phyloP scores from a whole-genome alignment of 2,113 vertebrate species.

The Leptodactylus fuscus region DNA sequence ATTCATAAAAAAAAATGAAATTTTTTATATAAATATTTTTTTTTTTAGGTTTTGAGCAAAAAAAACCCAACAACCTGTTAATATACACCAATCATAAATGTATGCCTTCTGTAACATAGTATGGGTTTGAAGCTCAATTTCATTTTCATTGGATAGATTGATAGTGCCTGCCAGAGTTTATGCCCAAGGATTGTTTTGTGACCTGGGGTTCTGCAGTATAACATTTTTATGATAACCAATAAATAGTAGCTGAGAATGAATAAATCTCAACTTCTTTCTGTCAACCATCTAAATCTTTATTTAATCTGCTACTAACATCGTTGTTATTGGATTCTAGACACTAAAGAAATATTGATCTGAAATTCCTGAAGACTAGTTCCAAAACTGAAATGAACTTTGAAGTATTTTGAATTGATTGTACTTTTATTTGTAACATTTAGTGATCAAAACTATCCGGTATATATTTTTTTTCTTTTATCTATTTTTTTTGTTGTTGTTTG shows the following conservation, averaged over 20 bases:
- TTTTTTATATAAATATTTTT: background rate
- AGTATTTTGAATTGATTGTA: background rate
- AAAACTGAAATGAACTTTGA: background rate
- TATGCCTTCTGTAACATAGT: slow-evolving; percentile 4
- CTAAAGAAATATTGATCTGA: slow-evolving; percentile 22
- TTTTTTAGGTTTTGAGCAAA: too few relatives aligned
- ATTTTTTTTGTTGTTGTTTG: too few relatives aligned
- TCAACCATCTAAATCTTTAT: slow-evolving; percentile 23
- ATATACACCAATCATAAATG: background rate
- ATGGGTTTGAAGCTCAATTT: slow-evolving; percentile 3
- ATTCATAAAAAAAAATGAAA: too few relatives aligned
- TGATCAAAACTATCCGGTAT: background rate
- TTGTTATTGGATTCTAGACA: slow-evolving; percentile 15
- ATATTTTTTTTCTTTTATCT: too few relatives aligned
- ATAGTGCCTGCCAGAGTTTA: background rate
- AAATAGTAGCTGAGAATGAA: slow-evolving; percentile 39
- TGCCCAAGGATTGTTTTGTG: slow-evolving; percentile 32
- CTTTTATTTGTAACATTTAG: background rate
- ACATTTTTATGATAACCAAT: slow-evolving; percentile 33
- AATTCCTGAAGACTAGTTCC: background rate
- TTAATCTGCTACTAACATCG: slow-evolving; percentile 38
- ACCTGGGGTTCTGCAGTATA: slow-evolving; percentile 36
- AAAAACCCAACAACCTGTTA: too few relatives aligned
- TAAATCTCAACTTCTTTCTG: slow-evolving; percentile 41
- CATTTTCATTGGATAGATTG: slow-evolving; percentile 22